A percentile compares a stretch with the other conserved stretches of the same genome.
Conservation (phyloP, 2,888 invertebrate genomes). For the Andrena haemorrhoa region DNA sequence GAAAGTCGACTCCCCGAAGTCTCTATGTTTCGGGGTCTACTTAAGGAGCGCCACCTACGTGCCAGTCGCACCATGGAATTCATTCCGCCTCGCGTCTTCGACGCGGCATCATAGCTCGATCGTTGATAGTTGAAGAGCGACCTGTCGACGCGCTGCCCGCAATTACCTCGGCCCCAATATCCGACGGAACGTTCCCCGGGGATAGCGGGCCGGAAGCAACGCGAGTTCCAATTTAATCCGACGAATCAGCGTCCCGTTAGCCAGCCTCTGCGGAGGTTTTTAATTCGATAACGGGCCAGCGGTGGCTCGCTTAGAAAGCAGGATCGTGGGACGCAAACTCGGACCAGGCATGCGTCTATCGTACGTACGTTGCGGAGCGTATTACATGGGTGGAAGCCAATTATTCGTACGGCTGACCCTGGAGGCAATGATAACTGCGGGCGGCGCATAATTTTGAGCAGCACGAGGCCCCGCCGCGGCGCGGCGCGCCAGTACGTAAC, state of each 20-base stretch:
- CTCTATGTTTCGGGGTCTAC: too few species aligned
- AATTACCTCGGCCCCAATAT: conserved; percentile 3
- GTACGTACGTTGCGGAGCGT: conserved; percentile 60
- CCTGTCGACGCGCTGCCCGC: neutral
- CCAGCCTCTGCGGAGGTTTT: conserved; percentile 8
- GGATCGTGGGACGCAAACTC: conserved; percentile 31
- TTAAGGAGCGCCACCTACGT: too few species aligned
- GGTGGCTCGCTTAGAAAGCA: conserved; percentile 29
- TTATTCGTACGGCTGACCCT: conserved; percentile 79
- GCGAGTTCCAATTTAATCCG: conserved; percentile 30
- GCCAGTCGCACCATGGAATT: too few species aligned
- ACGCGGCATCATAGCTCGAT: neutral
- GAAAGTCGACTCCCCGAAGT: too few species aligned
- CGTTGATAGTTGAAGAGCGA: neutral
- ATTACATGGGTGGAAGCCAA: conserved; percentile 80
- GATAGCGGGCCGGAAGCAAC: conserved; percentile 16
- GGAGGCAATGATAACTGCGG: conserved; percentile 82
- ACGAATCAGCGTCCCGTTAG: conserved; percentile 39
- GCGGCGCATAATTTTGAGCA: conserved; percentile 81
- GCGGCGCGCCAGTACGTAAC: conserved; percentile 80
- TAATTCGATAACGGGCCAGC: conserved; percentile 33
- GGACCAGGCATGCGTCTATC: neutral
- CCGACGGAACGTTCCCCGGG: conserved; percentile 10
- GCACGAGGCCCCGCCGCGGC: conserved; percentile 56
- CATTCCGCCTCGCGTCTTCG: neutral